Evolutionary conservation across 1,140 invertebrate genomes (phyloP).

Genomic region (Saccostrea cuccullata): DNA sequence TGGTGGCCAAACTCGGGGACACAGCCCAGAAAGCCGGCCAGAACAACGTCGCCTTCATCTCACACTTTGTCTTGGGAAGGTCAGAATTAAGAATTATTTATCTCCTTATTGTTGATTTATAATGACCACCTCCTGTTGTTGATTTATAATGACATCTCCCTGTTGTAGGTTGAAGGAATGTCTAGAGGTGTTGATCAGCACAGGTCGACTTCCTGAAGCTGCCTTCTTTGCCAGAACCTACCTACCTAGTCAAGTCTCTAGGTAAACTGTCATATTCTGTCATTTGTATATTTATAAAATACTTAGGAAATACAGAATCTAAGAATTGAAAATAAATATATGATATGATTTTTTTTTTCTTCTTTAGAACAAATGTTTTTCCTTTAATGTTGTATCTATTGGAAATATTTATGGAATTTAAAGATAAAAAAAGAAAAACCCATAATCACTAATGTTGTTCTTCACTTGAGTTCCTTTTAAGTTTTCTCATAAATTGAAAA

Average conservation of each 20-base stretch:
- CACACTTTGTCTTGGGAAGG: conserved; percentile 94
- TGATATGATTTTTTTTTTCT: no score
- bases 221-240: conserved; percentile 96
- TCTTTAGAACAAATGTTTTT: no score
- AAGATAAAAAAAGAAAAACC: no score
- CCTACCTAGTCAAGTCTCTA: conserved; percentile 88
- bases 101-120: no score
- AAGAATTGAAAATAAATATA: no score
- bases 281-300: background rate
- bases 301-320: background rate
- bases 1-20: conserved; percentile 86
- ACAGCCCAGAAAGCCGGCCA: conserved; percentile 86
- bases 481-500: no score
- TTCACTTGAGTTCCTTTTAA: no score
- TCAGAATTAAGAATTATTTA: no score
- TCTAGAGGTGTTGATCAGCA: conserved; percentile 92
- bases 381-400: no score
- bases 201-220: conserved; percentile 94
- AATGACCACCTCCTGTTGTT: background rate
- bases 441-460: no score
- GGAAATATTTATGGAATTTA: no score
- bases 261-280: conserved; percentile 64
- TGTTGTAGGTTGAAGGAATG: conserved; percentile 87
- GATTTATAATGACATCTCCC: background rate
- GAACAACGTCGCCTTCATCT: conserved; percentile 95